Conservation (phyloP, 2,113 vertebrate species). For the Microcebus ravelobensis region DNA sequence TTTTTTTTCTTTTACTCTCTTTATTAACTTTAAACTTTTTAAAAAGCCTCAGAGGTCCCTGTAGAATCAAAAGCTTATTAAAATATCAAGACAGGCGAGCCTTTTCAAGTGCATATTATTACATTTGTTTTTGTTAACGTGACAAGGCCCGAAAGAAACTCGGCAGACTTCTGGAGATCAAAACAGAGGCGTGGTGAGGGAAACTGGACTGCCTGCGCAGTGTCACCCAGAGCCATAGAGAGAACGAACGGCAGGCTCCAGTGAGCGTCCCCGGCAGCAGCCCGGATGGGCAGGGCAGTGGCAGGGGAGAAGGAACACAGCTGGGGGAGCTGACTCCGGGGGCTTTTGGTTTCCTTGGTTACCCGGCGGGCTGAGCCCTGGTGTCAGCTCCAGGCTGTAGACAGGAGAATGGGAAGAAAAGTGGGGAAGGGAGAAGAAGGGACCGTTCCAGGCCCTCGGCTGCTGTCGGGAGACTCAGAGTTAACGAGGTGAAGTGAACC, state of each 20-base stretch:
- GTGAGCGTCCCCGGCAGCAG: neutral
- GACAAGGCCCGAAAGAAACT: conserved; percentile 72
- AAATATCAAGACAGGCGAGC: conserved; percentile 81
- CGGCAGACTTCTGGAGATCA: conserved; percentile 62
- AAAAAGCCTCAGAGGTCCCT: conserved; percentile 79
- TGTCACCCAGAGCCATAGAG: conserved; percentile 37
- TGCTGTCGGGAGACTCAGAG: neutral
- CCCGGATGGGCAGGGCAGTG: neutral
- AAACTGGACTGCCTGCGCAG: conserved; percentile 21
- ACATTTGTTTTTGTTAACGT: conserved; percentile 82
- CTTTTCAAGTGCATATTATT: conserved; percentile 82
- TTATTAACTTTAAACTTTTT: conserved; percentile 86
- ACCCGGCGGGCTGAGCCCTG: neutral
- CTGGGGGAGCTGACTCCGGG: neutral
- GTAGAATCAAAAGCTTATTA: conserved; percentile 84
- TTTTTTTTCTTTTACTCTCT: conserved; percentile 81
- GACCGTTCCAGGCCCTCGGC: neutral
- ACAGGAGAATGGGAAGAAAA: neutral
- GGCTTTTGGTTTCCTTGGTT: neutral
- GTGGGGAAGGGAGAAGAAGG: neutral
- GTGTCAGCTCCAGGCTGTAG: neutral
- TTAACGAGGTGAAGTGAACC: neutral
- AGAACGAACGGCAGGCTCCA: conserved; percentile 29
- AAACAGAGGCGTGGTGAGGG: conserved; percentile 69
- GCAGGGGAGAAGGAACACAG: neutral